Percentiles rank a stretch among this genome's conserved stretches.
Evolutionary conservation across 2,888 invertebrate species (phyloP).

Genomic region (Dione juno): DNA sequence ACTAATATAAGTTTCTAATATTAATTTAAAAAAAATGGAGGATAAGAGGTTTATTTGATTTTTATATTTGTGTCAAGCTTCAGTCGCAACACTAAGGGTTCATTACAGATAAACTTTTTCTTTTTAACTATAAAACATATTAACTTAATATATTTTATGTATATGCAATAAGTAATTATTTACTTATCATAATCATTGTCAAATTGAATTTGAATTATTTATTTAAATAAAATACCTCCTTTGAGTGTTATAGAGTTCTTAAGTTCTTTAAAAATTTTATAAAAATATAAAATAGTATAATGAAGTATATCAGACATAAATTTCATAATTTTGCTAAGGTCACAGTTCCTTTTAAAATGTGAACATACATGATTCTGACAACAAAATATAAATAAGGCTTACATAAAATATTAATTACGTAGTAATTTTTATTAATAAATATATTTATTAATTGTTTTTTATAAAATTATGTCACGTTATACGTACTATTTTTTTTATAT

Average conservation of each 20-base stretch:
- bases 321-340: constrained; percentile 67
- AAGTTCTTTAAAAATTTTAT: neutral
- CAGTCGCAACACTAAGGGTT: constrained; percentile 68
- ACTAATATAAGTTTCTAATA: too few relatives aligned
- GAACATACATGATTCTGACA: constrained; percentile 62
- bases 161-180: neutral
- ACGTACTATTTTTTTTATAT: too few relatives aligned
- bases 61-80: constrained; percentile 76
- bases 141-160: too few relatives aligned
- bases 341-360: constrained; percentile 51
- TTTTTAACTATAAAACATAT: too few relatives aligned
- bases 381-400: constrained; percentile 55
- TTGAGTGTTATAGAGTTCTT: too few relatives aligned
- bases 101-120: constrained; percentile 56
- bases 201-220: too few relatives aligned
- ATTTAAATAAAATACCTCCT: too few relatives aligned
- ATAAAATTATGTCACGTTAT: too few relatives aligned
- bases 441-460: neutral
- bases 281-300: constrained; percentile 45
- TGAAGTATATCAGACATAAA: constrained; percentile 41
- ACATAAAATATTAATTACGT: constrained; percentile 4
- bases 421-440: neutral
- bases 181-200: too few relatives aligned
- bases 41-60: constrained; percentile 61
- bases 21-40: constrained; percentile 27